Evolutionary conservation across 2,888 invertebrate species (phyloP).

Genomic region (Caenorhabditis sp.): DNA sequence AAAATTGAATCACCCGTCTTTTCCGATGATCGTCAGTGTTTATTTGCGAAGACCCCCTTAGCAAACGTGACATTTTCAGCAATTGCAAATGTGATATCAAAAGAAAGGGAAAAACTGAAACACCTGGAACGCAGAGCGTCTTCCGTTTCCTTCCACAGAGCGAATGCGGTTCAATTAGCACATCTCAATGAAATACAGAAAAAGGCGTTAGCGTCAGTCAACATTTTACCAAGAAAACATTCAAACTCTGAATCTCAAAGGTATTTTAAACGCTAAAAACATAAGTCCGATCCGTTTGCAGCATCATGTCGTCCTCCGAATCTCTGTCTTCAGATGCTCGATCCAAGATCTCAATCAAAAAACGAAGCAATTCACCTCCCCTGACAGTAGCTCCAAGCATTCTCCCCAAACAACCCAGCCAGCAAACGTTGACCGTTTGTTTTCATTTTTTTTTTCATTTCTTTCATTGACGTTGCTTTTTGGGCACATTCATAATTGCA

Average conservation of each 20-base stretch:
- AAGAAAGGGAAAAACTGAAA: constrained; percentile 55
- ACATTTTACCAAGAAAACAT: background rate
- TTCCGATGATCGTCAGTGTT: constrained; percentile 24
- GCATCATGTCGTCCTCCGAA: constrained; percentile 58
- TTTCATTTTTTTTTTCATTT: constrained; percentile 25
- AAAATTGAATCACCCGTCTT: constrained; percentile 30
- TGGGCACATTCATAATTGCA: constrained; percentile 30
- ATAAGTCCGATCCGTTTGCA: background rate
- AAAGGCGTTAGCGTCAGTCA: constrained; percentile 25
- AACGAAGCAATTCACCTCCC: constrained; percentile 59
- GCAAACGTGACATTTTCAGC: constrained; percentile 38
- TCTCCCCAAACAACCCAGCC: constrained; percentile 27
- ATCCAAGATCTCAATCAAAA: constrained; percentile 65
- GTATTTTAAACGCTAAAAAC: background rate
- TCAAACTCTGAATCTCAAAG: constrained; percentile 14
- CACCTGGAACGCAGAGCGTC: constrained; percentile 60
- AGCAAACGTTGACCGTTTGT: constrained; percentile 50
- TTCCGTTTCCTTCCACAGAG: constrained; percentile 59
- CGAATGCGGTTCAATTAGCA: constrained; percentile 23
- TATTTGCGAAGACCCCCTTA: background rate
- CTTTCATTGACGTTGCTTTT: no score
- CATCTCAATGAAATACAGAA: constrained; percentile 34
- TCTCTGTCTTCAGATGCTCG: constrained; percentile 63
- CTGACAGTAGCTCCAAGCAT: constrained; percentile 43
- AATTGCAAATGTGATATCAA: constrained; percentile 51